phyloP scores from a whole-genome alignment of 1,140 invertebrate genomes.

The Hycleus cichorii region DNA sequence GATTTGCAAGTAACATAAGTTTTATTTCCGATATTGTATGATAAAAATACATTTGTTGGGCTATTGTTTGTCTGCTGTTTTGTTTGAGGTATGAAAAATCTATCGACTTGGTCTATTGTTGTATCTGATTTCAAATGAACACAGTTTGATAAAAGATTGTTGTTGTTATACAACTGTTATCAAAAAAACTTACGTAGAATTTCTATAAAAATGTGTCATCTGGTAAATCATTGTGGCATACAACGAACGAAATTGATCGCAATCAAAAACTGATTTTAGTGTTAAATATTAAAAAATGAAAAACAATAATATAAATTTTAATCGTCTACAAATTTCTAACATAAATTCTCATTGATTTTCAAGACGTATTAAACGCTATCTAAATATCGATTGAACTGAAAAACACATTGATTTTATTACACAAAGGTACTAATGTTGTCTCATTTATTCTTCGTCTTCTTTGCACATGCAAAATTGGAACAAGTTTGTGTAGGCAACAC shows the following conservation, averaged over 20 bases:
- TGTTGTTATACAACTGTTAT: too few relatives aligned
- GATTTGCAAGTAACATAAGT: constrained; percentile 27
- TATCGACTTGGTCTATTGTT: constrained; percentile 22
- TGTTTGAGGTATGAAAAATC: constrained; percentile 25
- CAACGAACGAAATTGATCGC: too few relatives aligned
- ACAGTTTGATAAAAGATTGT: not conserved
- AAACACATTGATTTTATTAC: constrained; percentile 25
- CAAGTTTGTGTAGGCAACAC: constrained; percentile 30
- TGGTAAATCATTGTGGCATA: too few relatives aligned
- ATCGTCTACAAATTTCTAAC: constrained; percentile 33
- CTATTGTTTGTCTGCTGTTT: constrained; percentile 30
- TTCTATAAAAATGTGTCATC: too few relatives aligned
- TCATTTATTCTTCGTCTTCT: not conserved
- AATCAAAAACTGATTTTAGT: not conserved
- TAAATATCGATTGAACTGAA: constrained; percentile 21
- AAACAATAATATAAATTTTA: constrained; percentile 30
- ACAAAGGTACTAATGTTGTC: constrained; percentile 24
- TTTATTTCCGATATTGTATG: constrained; percentile 26
- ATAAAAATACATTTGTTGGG: constrained; percentile 30
- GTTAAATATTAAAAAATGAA: constrained; percentile 29
- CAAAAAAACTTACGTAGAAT: too few relatives aligned
- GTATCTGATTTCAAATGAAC: constrained; percentile 13
- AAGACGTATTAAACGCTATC: constrained; percentile 28
- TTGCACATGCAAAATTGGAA: constrained; percentile 29
- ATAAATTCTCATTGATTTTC: constrained; percentile 19